Conservation (phyloP, 1,140 invertebrate species). For the Aphis craccivora region DNA sequence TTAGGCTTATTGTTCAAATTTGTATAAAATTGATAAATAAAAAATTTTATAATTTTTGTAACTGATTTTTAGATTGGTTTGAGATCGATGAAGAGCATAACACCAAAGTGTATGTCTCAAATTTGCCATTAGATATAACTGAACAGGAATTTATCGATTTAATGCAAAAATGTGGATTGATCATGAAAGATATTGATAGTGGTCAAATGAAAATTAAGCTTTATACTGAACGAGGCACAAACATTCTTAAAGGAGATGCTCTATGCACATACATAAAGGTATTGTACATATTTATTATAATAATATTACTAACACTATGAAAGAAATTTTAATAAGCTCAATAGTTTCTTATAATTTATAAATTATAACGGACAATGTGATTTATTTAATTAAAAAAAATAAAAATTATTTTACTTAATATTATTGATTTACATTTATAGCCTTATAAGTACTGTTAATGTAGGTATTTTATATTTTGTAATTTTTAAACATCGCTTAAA, state of each 20-base stretch:
- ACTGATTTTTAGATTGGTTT: constrained; percentile 80
- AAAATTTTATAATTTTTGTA: neutral
- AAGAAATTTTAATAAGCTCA: no score
- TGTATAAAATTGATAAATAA: no score
- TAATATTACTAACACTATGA: neutral
- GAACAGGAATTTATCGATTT: constrained; percentile 89
- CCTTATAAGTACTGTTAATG: no score
- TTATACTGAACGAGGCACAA: constrained; percentile 85
- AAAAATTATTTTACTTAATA: no score
- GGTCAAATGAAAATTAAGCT: constrained; percentile 94
- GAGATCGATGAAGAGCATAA: constrained; percentile 91
- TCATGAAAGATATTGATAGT: constrained; percentile 84
- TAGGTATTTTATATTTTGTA: no score
- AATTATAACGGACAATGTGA: no score
- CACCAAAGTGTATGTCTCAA: constrained; percentile 96
- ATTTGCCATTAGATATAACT: constrained; percentile 88
- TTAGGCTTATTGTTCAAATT: no score
- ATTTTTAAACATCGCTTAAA: no score
- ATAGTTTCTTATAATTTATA: no score
- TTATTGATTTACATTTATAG: no score
- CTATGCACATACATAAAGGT: constrained; percentile 96
- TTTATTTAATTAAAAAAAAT: no score
- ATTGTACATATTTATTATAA: constrained; percentile 60
- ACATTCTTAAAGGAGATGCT: constrained; percentile 92
- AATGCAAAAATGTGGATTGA: constrained; percentile 96